Evolutionary conservation across 2,888 invertebrate species (phyloP).

Genomic region (Acleris laterana): DNA sequence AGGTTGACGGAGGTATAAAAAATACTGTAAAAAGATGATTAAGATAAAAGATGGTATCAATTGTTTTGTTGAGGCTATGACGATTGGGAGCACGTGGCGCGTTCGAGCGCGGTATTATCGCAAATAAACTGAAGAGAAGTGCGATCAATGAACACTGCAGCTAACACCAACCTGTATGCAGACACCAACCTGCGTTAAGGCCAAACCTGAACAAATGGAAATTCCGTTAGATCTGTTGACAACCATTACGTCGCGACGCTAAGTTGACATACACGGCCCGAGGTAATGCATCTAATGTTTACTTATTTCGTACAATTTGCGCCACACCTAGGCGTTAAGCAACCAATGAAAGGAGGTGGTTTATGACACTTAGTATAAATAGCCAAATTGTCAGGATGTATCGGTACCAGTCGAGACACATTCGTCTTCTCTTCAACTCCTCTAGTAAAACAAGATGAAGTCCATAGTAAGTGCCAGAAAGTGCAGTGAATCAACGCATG

Average conservation of each 20-base stretch:
- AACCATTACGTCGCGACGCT: conserved; percentile 68
- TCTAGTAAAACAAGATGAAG: conserved; percentile 71
- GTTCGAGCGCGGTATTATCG: background rate
- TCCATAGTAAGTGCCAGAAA: conserved; percentile 71
- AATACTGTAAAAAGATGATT: background rate
- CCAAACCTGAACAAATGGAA: conserved; percentile 66
- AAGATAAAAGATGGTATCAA: background rate
- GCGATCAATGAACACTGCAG: conserved; percentile 4
- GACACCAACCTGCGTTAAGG: conserved; percentile 51
- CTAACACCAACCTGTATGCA: no score
- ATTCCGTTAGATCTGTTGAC: conserved; percentile 73
- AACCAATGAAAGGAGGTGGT: conserved; percentile 73
- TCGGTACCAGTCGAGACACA: conserved; percentile 65
- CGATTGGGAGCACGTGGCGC: background rate
- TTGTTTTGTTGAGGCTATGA: background rate
- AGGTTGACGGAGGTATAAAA: background rate
- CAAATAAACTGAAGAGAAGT: background rate
- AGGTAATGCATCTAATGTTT: conserved; percentile 80
- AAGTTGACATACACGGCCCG: conserved; percentile 71
- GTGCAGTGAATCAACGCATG: conserved; percentile 39
- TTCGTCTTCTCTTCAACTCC: conserved; percentile 56
- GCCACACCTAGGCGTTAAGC: conserved; percentile 74
- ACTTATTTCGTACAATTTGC: conserved; percentile 81
- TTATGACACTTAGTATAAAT: conserved; percentile 72
- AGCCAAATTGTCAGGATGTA: conserved; percentile 70